Conservation (phyloP, 2,797 vertebrate species). For the Epinephelus malabaricus region DNA sequence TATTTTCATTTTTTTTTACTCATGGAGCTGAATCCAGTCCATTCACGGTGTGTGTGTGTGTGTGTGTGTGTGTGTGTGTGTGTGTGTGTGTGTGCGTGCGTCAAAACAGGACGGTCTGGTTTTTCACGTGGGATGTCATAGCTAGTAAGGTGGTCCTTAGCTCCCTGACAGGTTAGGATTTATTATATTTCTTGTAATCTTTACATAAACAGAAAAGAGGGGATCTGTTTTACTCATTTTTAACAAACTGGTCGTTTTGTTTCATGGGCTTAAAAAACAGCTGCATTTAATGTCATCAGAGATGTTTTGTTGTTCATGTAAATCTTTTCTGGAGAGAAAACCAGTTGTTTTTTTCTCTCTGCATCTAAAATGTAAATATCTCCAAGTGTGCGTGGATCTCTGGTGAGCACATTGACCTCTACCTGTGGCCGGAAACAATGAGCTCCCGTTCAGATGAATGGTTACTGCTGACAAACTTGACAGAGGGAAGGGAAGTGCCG, state of each 20-base stretch:
- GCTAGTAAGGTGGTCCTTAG: too few relatives aligned
- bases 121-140: slow-evolving; percentile 2
- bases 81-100: not conserved
- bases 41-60: not conserved
- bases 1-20: not conserved
- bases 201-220: too few relatives aligned
- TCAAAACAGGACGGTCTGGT: slow-evolving; percentile 22
- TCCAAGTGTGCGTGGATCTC: not conserved
- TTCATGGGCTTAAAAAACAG: not conserved
- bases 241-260: too few relatives aligned
- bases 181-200: not conserved
- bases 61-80: not conserved
- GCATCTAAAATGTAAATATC: not conserved
- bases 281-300: not conserved
- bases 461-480: slow-evolving; percentile 80
- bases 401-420: slow-evolving; percentile 44
- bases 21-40: not conserved
- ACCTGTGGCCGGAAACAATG: slow-evolving; percentile 63
- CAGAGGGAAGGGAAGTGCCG: slow-evolving; percentile 67
- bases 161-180: slow-evolving; percentile 17
- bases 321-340: too few relatives aligned
- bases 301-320: too few relatives aligned
- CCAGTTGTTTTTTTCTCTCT: too few relatives aligned
- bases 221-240: too few relatives aligned
- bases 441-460: slow-evolving; percentile 38